Evolutionary conservation across 2,797 vertebrate genomes (phyloP).

Genomic region (Bothrops alternatus): DNA sequence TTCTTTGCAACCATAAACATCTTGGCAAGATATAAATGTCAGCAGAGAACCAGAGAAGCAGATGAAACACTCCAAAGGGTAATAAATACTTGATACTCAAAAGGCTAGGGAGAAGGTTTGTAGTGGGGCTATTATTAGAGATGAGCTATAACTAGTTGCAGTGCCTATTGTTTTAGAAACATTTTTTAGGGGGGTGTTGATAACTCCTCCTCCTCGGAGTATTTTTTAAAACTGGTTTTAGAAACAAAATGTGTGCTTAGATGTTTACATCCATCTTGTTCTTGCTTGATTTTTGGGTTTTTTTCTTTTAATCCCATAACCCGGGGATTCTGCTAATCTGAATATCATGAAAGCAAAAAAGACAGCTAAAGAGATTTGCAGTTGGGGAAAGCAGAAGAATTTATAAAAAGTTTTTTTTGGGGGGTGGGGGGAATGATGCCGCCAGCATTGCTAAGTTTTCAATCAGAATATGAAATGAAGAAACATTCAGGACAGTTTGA

Average conservation of each 20-base stretch:
- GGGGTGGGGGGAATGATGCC: not conserved
- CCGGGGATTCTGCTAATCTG: not conserved
- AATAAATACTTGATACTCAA: slow-evolving; percentile 43
- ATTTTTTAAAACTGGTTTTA: not conserved
- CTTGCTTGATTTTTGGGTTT: too few relatives aligned
- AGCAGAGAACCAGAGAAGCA: slow-evolving; percentile 44
- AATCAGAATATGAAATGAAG: not conserved
- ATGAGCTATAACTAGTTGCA: not conserved
- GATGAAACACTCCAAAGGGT: slow-evolving; percentile 44
- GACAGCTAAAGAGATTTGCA: not conserved
- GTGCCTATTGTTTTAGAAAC: not conserved
- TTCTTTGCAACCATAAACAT: slow-evolving; percentile 49
- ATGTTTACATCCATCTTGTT: not conserved
- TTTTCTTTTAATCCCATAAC: not conserved
- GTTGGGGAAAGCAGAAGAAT: not conserved
- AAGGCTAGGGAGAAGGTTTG: slow-evolving; percentile 38
- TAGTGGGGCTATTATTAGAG: slow-evolving; percentile 16
- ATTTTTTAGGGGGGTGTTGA: not conserved
- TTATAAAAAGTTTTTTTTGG: not conserved
- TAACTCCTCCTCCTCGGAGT: not conserved
- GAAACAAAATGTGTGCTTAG: not conserved
- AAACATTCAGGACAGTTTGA: not conserved
- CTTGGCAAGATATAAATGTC: slow-evolving; percentile 52
- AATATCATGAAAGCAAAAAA: not conserved
- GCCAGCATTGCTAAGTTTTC: not conserved